Evolutionary conservation across 2,113 vertebrate species (phyloP), one percentile per base, ranked within the genome.

Genomic region (Actenoides hombroni): DNA sequence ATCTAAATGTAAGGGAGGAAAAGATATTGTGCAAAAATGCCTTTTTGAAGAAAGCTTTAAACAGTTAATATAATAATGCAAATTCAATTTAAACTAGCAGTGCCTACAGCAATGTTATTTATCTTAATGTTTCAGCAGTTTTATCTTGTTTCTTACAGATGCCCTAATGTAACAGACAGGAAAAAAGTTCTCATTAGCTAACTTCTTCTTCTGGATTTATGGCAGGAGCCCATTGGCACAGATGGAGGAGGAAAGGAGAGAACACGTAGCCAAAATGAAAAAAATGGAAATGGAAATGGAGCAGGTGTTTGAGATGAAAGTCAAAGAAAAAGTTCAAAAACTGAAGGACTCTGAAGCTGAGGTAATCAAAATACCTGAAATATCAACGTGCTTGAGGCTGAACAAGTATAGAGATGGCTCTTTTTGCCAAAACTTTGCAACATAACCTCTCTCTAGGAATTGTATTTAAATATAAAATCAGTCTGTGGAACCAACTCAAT

Each of bases 201-300:
- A 96, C 86, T 69, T 2, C 40, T 88, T 96, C 42, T 88, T 92
- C 82, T 96, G 87, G 42, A 51, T 92, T 77, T 96, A n/a, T 96
- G 75, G 75, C 97, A 99, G 99, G 98, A 99, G 99, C 92, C 99
- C 99, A 0, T 96, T 99, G 96, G 99, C 99, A 92, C 99, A 99
- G 97, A 99, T 99, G 99, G 99, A 99, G 96, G 99, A 99, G 96
- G 99, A 99, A 95, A 97, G 99, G 94, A 98, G 99, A 89, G 99
- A 99, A 91, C 99, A 99, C 17, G 99, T 99, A 96, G 94, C 99
- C 53, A 99, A 99, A 97, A 99, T 99, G 99, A 99, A 99, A 96
- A 99, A 99, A 96, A 99, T 99, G 99, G 99, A 99, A 96, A 99
- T 99, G 99, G 99, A 99, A 94, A 99, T 99, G 99, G 99, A 99